phyloP scores from a whole-genome alignment of 2,113 vertebrate species.

The Gymnobelideus leadbeateri region DNA sequence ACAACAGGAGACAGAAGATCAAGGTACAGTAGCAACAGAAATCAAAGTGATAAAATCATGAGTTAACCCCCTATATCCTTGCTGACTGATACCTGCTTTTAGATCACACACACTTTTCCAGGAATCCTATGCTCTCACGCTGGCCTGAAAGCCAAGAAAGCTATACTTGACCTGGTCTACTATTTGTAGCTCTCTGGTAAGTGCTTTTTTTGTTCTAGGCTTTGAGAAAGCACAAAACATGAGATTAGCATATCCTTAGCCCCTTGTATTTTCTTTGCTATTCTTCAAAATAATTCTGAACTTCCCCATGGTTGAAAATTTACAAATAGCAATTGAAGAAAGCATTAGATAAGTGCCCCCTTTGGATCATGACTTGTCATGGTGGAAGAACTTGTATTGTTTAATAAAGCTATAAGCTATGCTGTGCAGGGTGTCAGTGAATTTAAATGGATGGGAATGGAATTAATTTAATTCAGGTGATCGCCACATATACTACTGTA shows the following conservation, averaged over 20 bases:
- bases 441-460: too few relatives aligned
- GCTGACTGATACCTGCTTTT: background rate
- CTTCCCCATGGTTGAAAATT: background rate
- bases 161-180: background rate
- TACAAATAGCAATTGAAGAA: background rate
- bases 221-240: background rate
- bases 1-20: background rate
- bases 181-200: background rate
- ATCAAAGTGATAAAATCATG: background rate
- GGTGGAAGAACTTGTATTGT: too few relatives aligned
- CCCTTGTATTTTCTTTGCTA: background rate
- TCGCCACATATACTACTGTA: too few relatives aligned
- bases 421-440: background rate
- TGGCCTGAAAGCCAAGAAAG: background rate
- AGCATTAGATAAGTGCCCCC: background rate
- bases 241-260: background rate
- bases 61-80: background rate
- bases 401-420: too few relatives aligned
- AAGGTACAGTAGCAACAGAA: background rate
- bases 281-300: background rate
- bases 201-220: background rate
- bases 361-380: too few relatives aligned
- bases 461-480: too few relatives aligned
- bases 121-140: background rate
- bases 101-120: background rate